A percentile compares a stretch with the other conserved stretches of the same genome.
Evolutionary conservation across 2,888 invertebrate species (phyloP).

Genomic region (Limnephilus marmoratus): DNA sequence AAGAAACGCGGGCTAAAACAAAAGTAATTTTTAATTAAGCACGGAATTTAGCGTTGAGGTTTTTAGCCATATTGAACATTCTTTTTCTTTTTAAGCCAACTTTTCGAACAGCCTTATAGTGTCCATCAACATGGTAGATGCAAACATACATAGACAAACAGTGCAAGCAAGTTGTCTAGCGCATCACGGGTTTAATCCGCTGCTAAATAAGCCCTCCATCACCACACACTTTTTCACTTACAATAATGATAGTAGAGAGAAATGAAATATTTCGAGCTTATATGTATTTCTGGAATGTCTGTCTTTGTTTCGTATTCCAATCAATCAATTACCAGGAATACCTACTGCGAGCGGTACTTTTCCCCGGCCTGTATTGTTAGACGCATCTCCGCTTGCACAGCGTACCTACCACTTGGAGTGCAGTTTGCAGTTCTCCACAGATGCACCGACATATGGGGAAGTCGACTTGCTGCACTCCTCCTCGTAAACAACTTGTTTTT

Average conservation of each 20-base stretch:
- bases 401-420: background rate
- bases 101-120: no score
- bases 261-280: background rate
- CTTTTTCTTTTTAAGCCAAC: background rate
- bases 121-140: no score
- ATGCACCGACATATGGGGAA: conserved; percentile 23
- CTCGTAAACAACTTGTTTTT: conserved; percentile 14
- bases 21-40: no score
- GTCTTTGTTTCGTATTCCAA: background rate
- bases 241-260: background rate
- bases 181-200: no score
- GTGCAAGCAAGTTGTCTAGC: no score
- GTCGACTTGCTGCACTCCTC: background rate
- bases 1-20: no score
- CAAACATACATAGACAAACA: no score
- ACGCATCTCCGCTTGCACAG: background rate
- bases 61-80: background rate
- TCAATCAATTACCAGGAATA: background rate
- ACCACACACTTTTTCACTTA: background rate
- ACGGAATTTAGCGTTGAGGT: no score
- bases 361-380: background rate
- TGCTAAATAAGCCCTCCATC: background rate
- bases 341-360: background rate
- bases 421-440: conserved; percentile 16
- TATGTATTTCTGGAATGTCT: background rate